Conservation (phyloP, 2,888 invertebrate species). For the Temnothorax ravouxi region DNA sequence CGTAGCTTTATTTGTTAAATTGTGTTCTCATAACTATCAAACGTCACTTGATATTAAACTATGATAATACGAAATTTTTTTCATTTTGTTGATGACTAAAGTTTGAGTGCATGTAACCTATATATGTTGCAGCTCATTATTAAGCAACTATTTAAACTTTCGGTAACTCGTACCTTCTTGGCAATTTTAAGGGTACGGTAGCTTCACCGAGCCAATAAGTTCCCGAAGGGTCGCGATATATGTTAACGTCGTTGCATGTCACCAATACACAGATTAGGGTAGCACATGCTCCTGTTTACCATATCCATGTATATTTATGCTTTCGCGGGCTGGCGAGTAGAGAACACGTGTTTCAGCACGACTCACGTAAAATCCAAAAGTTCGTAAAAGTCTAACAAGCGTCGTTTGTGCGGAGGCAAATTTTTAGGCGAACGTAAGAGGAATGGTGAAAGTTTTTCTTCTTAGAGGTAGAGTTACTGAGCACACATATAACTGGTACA, state of each 20-base stretch:
- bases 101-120: background rate
- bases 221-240: constrained; percentile 23
- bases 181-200: constrained; percentile 32
- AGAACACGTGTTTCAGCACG: constrained; percentile 68
- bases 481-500: constrained; percentile 17
- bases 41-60: background rate
- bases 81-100: background rate
- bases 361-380: constrained; percentile 33
- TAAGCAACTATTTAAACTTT: constrained; percentile 12
- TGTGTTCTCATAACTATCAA: background rate
- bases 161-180: background rate
- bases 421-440: constrained; percentile 57
- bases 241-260: constrained; percentile 12
- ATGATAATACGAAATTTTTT: background rate
- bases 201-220: constrained; percentile 19
- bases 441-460: constrained; percentile 49
- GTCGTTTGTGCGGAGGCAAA: constrained; percentile 64
- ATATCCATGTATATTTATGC: constrained; percentile 78
- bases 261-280: constrained; percentile 65
- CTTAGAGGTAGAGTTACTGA: background rate
- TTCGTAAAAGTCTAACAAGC: constrained; percentile 68
- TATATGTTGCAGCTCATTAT: background rate
- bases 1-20: background rate
- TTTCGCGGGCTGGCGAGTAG: constrained; percentile 34
- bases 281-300: constrained; percentile 75